Evolutionary conservation across 2,888 invertebrate genomes (phyloP), one percentile per base, ranked within the genome.

Genomic region (Xestia rhomboidea): DNA sequence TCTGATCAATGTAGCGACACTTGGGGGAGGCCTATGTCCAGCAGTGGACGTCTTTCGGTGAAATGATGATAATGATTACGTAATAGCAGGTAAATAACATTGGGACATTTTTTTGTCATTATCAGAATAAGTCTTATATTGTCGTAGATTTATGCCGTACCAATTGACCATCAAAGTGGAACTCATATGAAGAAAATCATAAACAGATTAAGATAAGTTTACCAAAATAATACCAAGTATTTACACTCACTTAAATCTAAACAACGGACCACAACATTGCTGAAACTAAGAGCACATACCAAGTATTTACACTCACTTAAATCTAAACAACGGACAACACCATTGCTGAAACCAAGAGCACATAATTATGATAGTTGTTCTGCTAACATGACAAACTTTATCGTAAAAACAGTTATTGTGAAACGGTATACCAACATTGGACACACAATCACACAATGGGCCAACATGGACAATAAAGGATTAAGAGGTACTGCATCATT

Each of bases 401-500:
- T 13, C 49, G n/a, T 73, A 75, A 73, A 51, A 44, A 76, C 66
- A 63, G 66, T 68, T 75, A 73, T 81, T 79, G 62, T 30, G 62
- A 60, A 79, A 83, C 54, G 44, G 68, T 82, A 79, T 67, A 68
- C 66, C n/a, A 66, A 66, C 51, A 74, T 64, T 46, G 21, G 57
- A 67, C 68, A 79, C 71, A 68, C 64, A 76, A 38, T 54, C 67
- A 77, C 71, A 70, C 68, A 79, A 44, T 64, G 41, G 24, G 0
- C 41, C 41, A 81, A 57, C 74, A 81, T 67, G 66, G 74, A 67
- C 78, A 67, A 70, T 69, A 63, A 68, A 73, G 79, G 66, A 72
- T 74, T 54, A 77, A 68, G 49, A 73, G 15, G 68, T 38, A 70
- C 67, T 73, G 72, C 76, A 80, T 62, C 71, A 70, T 64, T 68